A percentile compares a stretch with the other conserved stretches of the same genome.
phyloP scores from a whole-genome alignment of 2,888 invertebrate species.

The Brachyptera risi region DNA sequence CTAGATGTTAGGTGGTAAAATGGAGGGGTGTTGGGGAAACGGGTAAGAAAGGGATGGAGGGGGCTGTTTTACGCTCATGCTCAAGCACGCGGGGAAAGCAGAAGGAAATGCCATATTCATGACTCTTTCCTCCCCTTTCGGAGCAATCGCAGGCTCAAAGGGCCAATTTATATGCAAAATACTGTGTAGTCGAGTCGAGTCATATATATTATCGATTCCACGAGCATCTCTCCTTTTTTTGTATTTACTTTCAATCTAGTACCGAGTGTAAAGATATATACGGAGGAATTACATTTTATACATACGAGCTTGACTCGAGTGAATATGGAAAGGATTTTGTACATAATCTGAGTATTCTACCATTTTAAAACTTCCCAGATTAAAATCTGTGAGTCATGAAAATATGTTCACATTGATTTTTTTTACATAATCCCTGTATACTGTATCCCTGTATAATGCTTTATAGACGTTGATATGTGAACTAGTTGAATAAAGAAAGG shows the following conservation, averaged over 20 bases:
- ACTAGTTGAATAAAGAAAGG: too few relatives aligned
- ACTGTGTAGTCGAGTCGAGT: constrained; percentile 16
- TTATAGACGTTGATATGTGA: too few relatives aligned
- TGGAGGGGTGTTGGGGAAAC: not conserved
- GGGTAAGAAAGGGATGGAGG: not conserved
- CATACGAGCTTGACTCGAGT: not conserved
- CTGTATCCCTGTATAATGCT: too few relatives aligned
- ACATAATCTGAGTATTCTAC: not conserved
- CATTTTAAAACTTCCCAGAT: not conserved
- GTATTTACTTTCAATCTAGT: constrained; percentile 20
- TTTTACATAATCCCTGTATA: too few relatives aligned
- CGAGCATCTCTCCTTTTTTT: constrained; percentile 15
- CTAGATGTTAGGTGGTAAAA: constrained; percentile 12
- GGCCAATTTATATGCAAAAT: constrained; percentile 22
- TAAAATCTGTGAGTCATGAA: not conserved
- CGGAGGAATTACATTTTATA: not conserved
- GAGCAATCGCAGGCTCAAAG: constrained; percentile 19
- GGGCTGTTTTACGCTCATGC: constrained; percentile 17
- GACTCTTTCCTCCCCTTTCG: constrained; percentile 18
- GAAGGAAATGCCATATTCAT: constrained; percentile 23
- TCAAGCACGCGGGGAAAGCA: constrained; percentile 18
- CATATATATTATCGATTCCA: constrained; percentile 20
- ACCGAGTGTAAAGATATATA: not conserved
- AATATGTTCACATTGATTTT: not conserved
- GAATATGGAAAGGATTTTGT: not conserved